Conservation (phyloP, 2,888 invertebrate species). For the Lysandra bellargus region DNA sequence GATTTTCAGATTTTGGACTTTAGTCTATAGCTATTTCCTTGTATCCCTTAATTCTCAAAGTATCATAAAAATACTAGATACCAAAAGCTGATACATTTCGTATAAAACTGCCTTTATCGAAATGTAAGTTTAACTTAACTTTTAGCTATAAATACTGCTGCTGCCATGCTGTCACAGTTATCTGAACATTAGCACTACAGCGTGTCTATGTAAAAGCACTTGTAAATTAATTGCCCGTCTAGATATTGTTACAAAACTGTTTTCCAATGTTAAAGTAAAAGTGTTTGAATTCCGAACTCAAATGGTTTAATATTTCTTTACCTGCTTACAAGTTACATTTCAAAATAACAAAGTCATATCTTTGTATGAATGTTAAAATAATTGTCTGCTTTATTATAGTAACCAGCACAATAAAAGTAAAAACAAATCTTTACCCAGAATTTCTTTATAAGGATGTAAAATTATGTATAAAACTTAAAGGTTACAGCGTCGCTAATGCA, state of each 20-base stretch:
- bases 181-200: background rate
- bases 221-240: background rate
- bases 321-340: no score
- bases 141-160: background rate
- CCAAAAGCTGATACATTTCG: no score
- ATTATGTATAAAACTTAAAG: background rate
- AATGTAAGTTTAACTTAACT: background rate
- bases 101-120: background rate
- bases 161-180: background rate
- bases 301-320: background rate
- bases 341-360: no score
- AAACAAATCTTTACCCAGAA: no score
- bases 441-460: background rate
- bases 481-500: background rate
- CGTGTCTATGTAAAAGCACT: background rate
- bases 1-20: no score
- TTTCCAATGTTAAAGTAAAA: background rate
- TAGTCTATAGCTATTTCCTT: no score
- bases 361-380: no score
- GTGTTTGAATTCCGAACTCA: background rate
- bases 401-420: no score
- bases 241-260: constrained; percentile 9
- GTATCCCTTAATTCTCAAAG: no score
- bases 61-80: no score
- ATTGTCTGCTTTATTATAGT: no score